Percentiles rank a stretch among this genome's conserved stretches.
phyloP scores from a whole-genome alignment of 92 coral and sea anemone species.

The Desmophyllum pertusum region DNA sequence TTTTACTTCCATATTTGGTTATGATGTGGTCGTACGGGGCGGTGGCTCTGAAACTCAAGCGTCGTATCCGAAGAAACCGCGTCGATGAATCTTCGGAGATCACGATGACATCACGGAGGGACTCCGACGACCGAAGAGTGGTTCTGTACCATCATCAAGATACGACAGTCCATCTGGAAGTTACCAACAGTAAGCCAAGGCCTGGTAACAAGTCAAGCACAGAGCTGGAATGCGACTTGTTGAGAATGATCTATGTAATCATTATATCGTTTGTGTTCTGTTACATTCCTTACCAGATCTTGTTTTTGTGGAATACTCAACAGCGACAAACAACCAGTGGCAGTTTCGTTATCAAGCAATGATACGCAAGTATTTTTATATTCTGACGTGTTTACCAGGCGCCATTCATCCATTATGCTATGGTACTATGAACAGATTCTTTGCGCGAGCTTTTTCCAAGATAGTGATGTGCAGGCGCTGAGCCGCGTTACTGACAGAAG shows the following conservation, averaged over 20 bases:
- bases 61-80: constrained; percentile 52
- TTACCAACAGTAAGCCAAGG: not conserved
- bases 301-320: constrained; percentile 54
- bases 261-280: constrained; percentile 67
- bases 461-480: constrained; percentile 65
- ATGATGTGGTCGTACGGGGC: constrained; percentile 73
- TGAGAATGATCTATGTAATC: constrained; percentile 81
- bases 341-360: constrained; percentile 25
- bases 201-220: not conserved
- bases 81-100: constrained; percentile 25
- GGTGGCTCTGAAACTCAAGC: constrained; percentile 66
- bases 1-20: constrained; percentile 61
- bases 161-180: not conserved
- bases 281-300: constrained; percentile 75
- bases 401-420: constrained; percentile 75
- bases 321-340: not conserved
- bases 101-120: constrained; percentile 1
- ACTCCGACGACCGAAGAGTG: constrained; percentile 30
- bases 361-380: constrained; percentile 37
- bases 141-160: not conserved
- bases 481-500: not conserved
- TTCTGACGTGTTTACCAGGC: constrained; percentile 57
- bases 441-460: constrained; percentile 64
- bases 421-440: constrained; percentile 71
- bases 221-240: constrained; percentile 65